Conservation (phyloP, 2,113 vertebrate species). For the Vidua macroura region DNA sequence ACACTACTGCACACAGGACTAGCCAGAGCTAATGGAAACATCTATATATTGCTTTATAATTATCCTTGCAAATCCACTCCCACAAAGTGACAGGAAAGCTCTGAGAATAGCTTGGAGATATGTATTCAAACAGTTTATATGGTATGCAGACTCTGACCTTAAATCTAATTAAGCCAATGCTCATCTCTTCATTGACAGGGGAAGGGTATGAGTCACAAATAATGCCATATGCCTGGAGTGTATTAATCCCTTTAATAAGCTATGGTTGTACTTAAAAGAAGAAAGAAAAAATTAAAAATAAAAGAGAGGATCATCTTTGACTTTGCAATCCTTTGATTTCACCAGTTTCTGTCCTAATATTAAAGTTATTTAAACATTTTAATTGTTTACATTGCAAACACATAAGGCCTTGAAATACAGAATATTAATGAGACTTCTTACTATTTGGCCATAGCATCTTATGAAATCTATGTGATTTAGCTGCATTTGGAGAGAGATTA, state of each 20-base stretch:
- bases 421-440: not conserved
- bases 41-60: not conserved
- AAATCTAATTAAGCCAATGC: not conserved
- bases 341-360: not conserved
- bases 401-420: not conserved
- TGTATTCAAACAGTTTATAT: not conserved
- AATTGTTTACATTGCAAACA: slow-evolving; percentile 5
- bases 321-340: slow-evolving; percentile 4
- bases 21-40: not conserved
- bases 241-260: slow-evolving; percentile 13
- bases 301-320: not conserved
- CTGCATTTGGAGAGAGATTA: not conserved
- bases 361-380: slow-evolving; percentile 23
- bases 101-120: not conserved
- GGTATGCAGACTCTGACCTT: not conserved
- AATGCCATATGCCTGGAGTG: not conserved
- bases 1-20: rapidly evolving
- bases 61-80: not conserved
- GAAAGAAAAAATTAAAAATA: not conserved
- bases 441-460: not conserved
- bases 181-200: not conserved
- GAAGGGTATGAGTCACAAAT: not conserved
- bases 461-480: not conserved
- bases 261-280: not conserved
- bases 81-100: not conserved